Evolutionary conservation across 2,888 invertebrate genomes (phyloP).

Genomic region (Synanthedon vespiformis): DNA sequence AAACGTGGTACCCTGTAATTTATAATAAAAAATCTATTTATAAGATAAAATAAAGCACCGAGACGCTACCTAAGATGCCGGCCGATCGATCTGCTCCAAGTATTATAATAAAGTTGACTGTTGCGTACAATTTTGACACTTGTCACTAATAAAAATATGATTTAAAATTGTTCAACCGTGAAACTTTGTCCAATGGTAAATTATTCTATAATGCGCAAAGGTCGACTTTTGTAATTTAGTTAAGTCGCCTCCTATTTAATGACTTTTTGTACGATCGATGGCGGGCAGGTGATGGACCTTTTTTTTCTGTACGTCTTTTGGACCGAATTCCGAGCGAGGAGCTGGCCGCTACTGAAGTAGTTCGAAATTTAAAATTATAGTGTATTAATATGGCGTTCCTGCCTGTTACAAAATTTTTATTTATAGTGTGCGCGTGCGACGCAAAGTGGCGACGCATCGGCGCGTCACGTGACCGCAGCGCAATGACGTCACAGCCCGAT

Average conservation of each 20-base stretch:
- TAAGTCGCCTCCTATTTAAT: slow-evolving; percentile 69
- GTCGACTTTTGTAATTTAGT: slow-evolving; percentile 68
- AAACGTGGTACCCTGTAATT: slow-evolving; percentile 69
- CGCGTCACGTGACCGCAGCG: slow-evolving; percentile 7
- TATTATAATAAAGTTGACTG: slow-evolving; percentile 52
- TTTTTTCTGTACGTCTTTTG: slow-evolving; percentile 23
- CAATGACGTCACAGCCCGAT: slow-evolving; percentile 18
- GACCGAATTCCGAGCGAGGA: slow-evolving; percentile 21
- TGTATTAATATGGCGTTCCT: slow-evolving; percentile 49
- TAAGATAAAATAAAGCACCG: slow-evolving; percentile 66
- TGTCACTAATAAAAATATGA: slow-evolving; percentile 50
- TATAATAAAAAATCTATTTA: slow-evolving; percentile 70
- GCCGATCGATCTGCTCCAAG: slow-evolving; percentile 54
- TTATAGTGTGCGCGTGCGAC: slow-evolving; percentile 49
- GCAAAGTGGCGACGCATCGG: slow-evolving; percentile 6
- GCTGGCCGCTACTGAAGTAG: slow-evolving; percentile 62
- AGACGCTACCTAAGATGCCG: slow-evolving; percentile 64
- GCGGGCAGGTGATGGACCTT: slow-evolving; percentile 46
- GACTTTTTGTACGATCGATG: slow-evolving; percentile 46
- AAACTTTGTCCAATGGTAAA: slow-evolving; percentile 40
- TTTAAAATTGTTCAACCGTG: slow-evolving; percentile 38
- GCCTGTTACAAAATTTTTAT: slow-evolving; percentile 49
- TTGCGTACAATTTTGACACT: slow-evolving; percentile 56
- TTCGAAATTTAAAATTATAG: slow-evolving; percentile 63
- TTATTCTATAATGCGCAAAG: slow-evolving; percentile 64